Evolutionary conservation across 2,113 vertebrate genomes (phyloP).

Genomic region (Tragelaphus imberbis): DNA sequence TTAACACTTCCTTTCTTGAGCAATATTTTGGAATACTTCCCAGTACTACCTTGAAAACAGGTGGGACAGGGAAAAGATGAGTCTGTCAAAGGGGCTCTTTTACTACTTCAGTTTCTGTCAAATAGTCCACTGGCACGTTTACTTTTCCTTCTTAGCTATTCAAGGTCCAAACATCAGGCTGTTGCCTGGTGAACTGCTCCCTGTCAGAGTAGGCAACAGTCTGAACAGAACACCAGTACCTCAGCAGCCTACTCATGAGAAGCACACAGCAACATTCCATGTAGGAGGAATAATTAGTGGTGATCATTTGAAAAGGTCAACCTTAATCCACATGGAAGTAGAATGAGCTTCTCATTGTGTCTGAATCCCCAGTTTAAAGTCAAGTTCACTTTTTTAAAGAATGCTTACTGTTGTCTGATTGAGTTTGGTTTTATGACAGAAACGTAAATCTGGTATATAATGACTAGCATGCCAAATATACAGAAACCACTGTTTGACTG

Average conservation of each 20-base stretch:
- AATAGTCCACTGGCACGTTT: not conserved
- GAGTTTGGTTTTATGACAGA: not conserved
- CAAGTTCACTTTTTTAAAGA: not conserved
- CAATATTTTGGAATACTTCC: slow-evolving; percentile 35
- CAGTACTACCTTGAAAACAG: slow-evolving; percentile 43
- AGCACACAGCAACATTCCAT: not conserved
- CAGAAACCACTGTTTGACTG: not conserved
- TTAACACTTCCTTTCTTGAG: slow-evolving; percentile 43
- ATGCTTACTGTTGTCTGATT: not conserved
- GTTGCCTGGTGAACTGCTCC: not conserved
- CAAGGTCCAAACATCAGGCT: not conserved
- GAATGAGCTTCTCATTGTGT: not conserved
- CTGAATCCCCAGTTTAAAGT: not conserved
- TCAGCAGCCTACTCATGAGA: not conserved
- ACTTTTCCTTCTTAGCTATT: not conserved
- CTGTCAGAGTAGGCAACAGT: not conserved
- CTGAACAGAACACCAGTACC: not conserved
- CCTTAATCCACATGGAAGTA: not conserved
- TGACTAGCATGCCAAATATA: not conserved
- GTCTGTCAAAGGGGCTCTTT: slow-evolving; percentile 35
- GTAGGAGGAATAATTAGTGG: not conserved
- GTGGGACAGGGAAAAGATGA: not conserved
- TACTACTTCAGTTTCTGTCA: slow-evolving; percentile 50
- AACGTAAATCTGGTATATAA: not conserved
- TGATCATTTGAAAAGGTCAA: not conserved